Conservation (phyloP, 2,113 vertebrate genomes). For the Toxostoma redivivum region DNA sequence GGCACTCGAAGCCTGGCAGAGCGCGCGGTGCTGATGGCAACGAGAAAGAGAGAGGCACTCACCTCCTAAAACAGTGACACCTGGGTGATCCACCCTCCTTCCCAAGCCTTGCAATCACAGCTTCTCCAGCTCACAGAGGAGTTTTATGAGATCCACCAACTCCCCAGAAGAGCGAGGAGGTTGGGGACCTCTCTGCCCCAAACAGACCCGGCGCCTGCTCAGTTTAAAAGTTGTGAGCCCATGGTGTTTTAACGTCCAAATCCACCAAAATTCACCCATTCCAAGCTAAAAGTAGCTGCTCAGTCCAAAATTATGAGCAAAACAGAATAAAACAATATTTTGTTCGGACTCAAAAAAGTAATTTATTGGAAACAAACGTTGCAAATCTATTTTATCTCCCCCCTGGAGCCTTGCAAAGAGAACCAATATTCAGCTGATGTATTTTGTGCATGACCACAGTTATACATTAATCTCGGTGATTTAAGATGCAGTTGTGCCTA, state of each 20-base stretch:
- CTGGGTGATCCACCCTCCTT: neutral
- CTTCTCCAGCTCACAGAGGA: neutral
- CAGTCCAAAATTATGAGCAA: neutral
- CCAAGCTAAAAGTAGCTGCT: neutral
- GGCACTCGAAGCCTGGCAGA: slow-evolving; percentile 47
- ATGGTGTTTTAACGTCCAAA: fast-evolving
- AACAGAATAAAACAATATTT: slow-evolving; percentile 15
- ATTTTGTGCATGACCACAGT: neutral
- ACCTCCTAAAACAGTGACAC: slow-evolving; percentile 41
- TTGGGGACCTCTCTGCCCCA: fast-evolving
- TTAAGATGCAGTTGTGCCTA: neutral
- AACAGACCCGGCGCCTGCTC: fast-evolving
- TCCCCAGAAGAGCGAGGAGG: fast-evolving
- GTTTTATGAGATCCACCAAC: neutral
- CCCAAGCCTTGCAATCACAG: neutral
- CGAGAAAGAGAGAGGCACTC: slow-evolving; percentile 27
- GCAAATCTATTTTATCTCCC: slow-evolving; percentile 7
- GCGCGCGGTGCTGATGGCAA: neutral
- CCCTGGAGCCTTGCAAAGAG: neutral
- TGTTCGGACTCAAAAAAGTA: slow-evolving; percentile 1
- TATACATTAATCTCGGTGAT: neutral
- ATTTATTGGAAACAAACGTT: slow-evolving; percentile 1
- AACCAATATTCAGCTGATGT: slow-evolving; percentile 2
- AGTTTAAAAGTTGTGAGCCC: neutral
- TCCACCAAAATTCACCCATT: neutral